Evolutionary conservation across 2,113 vertebrate species (phyloP).

Genomic region (Solenodon paradoxus): DNA sequence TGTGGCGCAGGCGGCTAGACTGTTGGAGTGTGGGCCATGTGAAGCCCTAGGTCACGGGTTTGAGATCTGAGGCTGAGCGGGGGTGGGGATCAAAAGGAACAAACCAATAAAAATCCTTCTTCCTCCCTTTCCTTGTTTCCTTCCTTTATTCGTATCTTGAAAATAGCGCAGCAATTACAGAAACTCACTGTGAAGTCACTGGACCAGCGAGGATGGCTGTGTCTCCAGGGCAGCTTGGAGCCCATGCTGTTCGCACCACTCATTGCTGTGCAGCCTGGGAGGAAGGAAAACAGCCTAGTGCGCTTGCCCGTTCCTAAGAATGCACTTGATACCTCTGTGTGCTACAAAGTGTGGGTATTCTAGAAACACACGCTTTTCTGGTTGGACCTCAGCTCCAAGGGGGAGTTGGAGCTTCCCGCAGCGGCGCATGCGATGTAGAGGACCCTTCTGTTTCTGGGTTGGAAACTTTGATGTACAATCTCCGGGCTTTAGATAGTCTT

Average conservation of each 20-base stretch:
- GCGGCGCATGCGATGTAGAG: background rate
- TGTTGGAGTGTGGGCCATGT: too few species aligned
- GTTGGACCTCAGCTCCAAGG: conserved; percentile 36
- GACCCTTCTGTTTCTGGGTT: background rate
- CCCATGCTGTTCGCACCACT: background rate
- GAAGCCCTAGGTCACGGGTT: too few species aligned
- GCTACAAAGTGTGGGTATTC: conserved; percentile 13
- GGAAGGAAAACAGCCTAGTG: conserved; percentile 22
- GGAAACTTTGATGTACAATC: background rate
- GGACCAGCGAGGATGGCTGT: background rate
- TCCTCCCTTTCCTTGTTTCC: too few species aligned
- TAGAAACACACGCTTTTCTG: background rate
- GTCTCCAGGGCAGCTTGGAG: background rate
- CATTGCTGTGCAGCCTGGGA: background rate
- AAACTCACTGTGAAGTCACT: too few species aligned
- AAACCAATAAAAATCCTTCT: too few species aligned
- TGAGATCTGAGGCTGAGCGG: too few species aligned
- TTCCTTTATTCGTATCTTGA: too few species aligned
- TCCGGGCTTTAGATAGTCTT: background rate
- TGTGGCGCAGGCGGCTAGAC: too few species aligned
- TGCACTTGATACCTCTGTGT: conserved; percentile 44
- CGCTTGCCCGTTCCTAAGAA: conserved; percentile 18
- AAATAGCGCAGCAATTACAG: too few species aligned
- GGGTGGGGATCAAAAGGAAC: too few species aligned
- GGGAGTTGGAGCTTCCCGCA: background rate